These are phyloP conservation scores for Drosophila percnosoma DNA, from an alignment of 2,888 invertebrate genomes.

Conservation along the genomic window DNA sequence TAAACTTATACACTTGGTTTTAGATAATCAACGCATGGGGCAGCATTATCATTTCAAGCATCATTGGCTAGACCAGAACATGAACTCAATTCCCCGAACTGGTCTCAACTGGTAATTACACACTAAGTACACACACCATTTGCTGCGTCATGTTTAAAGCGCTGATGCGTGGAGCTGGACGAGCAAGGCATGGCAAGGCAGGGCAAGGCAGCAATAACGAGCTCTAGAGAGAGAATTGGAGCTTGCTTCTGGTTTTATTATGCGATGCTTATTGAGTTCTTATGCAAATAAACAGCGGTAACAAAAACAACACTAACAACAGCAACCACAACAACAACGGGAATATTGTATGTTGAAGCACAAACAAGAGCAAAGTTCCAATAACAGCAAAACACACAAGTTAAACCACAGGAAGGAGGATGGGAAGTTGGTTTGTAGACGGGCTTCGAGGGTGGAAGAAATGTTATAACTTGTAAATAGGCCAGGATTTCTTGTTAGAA, in stretches of 20 bases:
- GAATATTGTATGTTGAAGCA: conserved; percentile 14
- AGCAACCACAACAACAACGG: conserved; percentile 16
- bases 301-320: conserved; percentile 29
- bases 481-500: conserved; percentile 76
- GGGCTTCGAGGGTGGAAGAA: background rate
- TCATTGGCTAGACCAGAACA: conserved; percentile 61
- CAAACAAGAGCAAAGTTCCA: conserved; percentile 43
- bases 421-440: background rate
- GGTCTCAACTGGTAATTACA: conserved; percentile 45
- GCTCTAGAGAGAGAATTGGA: conserved; percentile 21
- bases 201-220: conserved; percentile 44
- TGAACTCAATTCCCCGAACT: conserved; percentile 16
- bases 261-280: conserved; percentile 61
- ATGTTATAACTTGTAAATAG: conserved; percentile 62
- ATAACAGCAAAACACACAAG: conserved; percentile 53
- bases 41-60: conserved; percentile 57
- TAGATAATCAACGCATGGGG: conserved; percentile 14
- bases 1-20: conserved; percentile 10
- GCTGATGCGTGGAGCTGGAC: conserved; percentile 41
- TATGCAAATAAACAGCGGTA: conserved; percentile 69
- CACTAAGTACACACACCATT: conserved; percentile 61
- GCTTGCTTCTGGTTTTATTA: conserved; percentile 53
- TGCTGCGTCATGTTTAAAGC: conserved; percentile 56
- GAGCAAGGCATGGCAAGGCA: conserved; percentile 37
- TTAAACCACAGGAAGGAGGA: conserved; percentile 20